Evolutionary conservation across 2,888 invertebrate species (phyloP).

Genomic region (Idaea biselata): DNA sequence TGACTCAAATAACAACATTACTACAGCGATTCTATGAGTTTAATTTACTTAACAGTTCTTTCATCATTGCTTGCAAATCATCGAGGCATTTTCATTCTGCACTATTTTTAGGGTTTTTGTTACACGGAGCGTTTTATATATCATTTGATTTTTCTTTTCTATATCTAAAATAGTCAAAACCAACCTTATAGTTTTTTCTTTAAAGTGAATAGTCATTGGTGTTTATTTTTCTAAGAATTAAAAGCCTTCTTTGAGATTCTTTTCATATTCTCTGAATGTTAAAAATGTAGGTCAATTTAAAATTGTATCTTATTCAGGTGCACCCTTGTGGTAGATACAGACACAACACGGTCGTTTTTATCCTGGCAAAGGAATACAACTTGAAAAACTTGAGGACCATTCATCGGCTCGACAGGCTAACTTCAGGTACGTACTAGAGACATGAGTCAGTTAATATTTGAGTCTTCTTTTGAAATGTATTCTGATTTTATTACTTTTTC

Average conservation of each 20-base stretch:
- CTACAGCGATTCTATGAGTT: slow-evolving; percentile 9
- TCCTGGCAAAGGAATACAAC: slow-evolving; percentile 97
- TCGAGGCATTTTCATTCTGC: slow-evolving; percentile 17
- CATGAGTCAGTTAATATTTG: not conserved
- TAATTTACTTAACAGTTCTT: slow-evolving; percentile 3
- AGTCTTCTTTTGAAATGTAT: slow-evolving; percentile 3
- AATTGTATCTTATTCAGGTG: slow-evolving; percentile 80
- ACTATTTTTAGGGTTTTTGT: slow-evolving; percentile 13
- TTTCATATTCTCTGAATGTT: slow-evolving; percentile 4
- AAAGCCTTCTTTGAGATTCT: slow-evolving; percentile 12
- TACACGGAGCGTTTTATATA: slow-evolving; percentile 4
- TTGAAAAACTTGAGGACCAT: slow-evolving; percentile 95
- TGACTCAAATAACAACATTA: slow-evolving; percentile 5
- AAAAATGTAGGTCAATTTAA: not conserved
- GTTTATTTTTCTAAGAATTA: slow-evolving; percentile 7
- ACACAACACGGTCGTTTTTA: slow-evolving; percentile 97
- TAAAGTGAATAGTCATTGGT: not conserved
- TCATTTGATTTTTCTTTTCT: slow-evolving; percentile 6
- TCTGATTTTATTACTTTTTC: not conserved
- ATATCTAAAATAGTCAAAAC: not conserved
- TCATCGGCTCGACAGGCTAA: slow-evolving; percentile 97
- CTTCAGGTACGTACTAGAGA: slow-evolving; percentile 84
- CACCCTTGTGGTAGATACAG: slow-evolving; percentile 99
- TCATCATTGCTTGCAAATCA: slow-evolving; percentile 24
- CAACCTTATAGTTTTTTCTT: not conserved